Evolutionary conservation across 2,113 vertebrate genomes (phyloP), one percentile per base, ranked within the genome.

Genomic region (Haemorhous mexicanus): DNA sequence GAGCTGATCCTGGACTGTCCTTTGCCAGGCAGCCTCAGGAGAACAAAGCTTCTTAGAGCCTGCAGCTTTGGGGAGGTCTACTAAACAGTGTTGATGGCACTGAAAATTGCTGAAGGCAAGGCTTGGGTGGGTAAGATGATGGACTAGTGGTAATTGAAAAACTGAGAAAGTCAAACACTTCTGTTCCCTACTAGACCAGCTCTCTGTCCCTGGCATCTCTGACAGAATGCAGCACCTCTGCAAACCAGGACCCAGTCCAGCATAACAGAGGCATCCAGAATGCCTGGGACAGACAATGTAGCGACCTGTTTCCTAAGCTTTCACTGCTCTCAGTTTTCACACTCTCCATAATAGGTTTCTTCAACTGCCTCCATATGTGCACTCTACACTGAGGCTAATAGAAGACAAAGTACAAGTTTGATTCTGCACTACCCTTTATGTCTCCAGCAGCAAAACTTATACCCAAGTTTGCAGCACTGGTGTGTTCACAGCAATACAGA

Each of bases 391-490:
- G 37, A 14, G 41, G 20, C 49, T 35, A 81, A 56, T 1, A 87
- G 33, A 62, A 83, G 9, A 62, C 64, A 52, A 23, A 26, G 16
- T 9, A 17, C 10, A 11, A 64, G 16, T 64, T 33, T 39, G 18
- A 59, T 50, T 61, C 46, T 74, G 53, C n/a, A 81, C 33, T 75
- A 30, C 7, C 21, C 43, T 61, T 39, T 28, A 28, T 5, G 41
- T 50, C 35, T 47, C 33, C 39, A 52, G 44, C 30, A 93, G 41
- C 47, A 77, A 68, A 72, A 53, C 21, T 59, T 30, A 58, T 0
- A 0, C 6, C 30, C 0, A 1, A 16, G 41, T 7, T 0, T 73
- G 68, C 49, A 84, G 72, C 55, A 37, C 20, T 32, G 41, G 4
- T 14, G 21, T 8, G 28, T 37, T 21, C 44, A 24, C 2, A 2